Base-by-base conservation (phyloP, 2,113 vertebrate genomes). In the Pelmatolapia mariae region DNA sequence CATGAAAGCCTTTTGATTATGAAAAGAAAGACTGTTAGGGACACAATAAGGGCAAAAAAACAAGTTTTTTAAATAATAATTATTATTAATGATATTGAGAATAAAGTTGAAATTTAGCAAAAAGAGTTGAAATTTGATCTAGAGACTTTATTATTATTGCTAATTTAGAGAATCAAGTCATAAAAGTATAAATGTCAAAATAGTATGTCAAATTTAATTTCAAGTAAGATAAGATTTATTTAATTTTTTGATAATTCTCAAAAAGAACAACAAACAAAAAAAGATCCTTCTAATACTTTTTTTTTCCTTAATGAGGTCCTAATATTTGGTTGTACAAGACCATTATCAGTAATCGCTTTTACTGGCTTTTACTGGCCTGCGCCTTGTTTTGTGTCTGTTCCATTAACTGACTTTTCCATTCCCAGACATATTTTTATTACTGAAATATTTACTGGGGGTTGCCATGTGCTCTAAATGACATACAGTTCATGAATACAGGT, bases 21-120 rank as follows among this genome's bases (percentile, higher is more conserved):
- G 22, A 22, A 13, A 68, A 0, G 63, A 38, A 3, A 38, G 33
- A 22, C 6, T 66, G 26, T 38, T 66, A 38, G 33, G 0, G 33
- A 36, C 33, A 38, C 10, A 66, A 13, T 66, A 8, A 66, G 33
- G 19, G 10, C 10, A 66, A 66, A 40, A 66, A 24, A 63, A 63
- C 11, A 36, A 0, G 16, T 33, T 61, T 15, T 15, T 0, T 47
- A 24, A 24, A 24, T 24, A 24, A 24, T 24, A 24, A 7, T 13
- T 66, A n/a, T 22, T 5, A 22, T 63, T 63, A n/a, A 36, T 66
- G 1, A 38, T 66, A 36, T 38, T 66, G 10, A 31, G 18, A 0
- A 38, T 38, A 38, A n/a, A 36, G 59, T 63, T 63, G 0, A 63
- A 36, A 63, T 63, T 63, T 63, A 8, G 10, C 6, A 66, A 36